Evolutionary conservation across 2,797 vertebrate species (phyloP), one percentile per base, ranked within the genome.

Genomic region (Choloepus didactylus): DNA sequence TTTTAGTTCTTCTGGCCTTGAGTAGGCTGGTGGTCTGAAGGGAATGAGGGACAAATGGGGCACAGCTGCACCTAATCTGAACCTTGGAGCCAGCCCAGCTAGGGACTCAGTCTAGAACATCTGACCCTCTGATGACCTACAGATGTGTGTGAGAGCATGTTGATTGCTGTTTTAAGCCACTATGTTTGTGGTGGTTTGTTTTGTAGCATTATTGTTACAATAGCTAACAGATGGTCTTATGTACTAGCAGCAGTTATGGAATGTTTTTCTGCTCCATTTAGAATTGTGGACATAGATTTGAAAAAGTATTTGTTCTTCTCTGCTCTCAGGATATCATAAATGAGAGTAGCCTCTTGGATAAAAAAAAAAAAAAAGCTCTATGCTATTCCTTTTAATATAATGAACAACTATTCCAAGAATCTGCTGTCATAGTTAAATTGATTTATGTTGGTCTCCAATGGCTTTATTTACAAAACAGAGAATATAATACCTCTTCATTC

Each of bases 401-500:
- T 51, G 49, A 91, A n/a, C 1, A 83, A 27, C 38, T 44, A 2
- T 44, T 41, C 72, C 81, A 44, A 60, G 62, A 76, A n/a, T 21
- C 83, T 91, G 49, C 49, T 87, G 15, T 72, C 49, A 15, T 76
- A 59, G 87, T 93, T 87, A 49, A 88, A 89, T 89, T 87, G 54
- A 14, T 69, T 3, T 60, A 6, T 70, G 21, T 29, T 82, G 16
- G 72, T 27, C 51, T 60, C 79, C 29, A 38, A 3, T 67, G 29
- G 77, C 87, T 27, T 46, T 72, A 54, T 81, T 95, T 84, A 81
- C 41, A 23, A 94, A 91, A 84, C 29, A 38, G 25, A 81, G 29
- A 56, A 25, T 12, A 60, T 44, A 80, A 92, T 89, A 85, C 10
- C 35, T 92, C n/a, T 93, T 69, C 59, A 85, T 85, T 85, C 46